Base-by-base conservation (phyloP, 1,140 invertebrate genomes). In the Drosophila willistoni region DNA sequence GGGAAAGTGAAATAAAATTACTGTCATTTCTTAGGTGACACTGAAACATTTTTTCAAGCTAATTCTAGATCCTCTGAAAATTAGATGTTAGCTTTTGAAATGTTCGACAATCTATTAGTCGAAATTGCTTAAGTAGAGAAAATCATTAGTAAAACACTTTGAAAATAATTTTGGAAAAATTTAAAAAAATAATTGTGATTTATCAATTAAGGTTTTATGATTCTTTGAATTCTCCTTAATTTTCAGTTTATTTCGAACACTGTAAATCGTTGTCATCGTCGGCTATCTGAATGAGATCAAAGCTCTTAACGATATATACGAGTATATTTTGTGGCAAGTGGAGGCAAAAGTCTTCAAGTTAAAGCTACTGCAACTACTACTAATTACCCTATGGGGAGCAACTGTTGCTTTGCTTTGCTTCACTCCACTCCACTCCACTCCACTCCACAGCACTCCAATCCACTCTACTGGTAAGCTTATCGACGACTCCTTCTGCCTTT, bases 381-480 rank as follows among this genome's bases (percentile, higher is more conserved):
- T 87, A 87, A 87, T 87, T 87, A 87, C 84, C 84, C 84, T 87
- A 83, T 87, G 84, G 84, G 85, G 84, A 90, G 69, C 80, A 69
- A 51, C 44, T 51, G 44, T 17, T 47, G 34, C 34, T 10, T 12
- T 36, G 34, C 7, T 36, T 12, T 3, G 12, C 36, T 39, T 12
- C 10, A 13, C 36, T 39, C 12, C 12, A 39, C 36, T 39, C 3
- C 36, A 39, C 10, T 12, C 36, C 36, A 39, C 36, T 39, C 36
- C 36, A 39, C 4, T 39, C 36, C 10, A 39, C 3, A 10, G 9
- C 9, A 36, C 34, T 36, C 34, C 7, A 36, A 9, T 39, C 63
- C 51, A 55, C 41, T 19, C 39, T 25, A 67, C 39, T 54, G 12
- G 29, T 7, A 34, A 36, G 51, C 73, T 76, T 70, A 81, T 78